Base-by-base conservation (phyloP, 1,140 invertebrate species). In the Campoletis sonorensis region DNA sequence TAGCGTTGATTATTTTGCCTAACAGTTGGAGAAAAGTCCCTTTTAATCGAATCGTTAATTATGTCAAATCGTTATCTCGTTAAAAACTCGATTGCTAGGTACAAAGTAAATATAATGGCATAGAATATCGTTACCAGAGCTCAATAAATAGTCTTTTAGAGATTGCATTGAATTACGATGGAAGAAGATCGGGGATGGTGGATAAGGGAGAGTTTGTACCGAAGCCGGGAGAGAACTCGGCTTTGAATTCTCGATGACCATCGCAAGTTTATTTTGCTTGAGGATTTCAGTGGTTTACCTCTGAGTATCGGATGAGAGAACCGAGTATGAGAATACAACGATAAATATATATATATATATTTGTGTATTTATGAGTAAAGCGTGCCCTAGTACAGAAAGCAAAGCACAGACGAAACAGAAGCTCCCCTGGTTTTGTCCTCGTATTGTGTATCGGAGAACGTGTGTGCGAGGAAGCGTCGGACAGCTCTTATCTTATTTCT, bases 401-500 rank as follows among this genome's bases (percentile, higher is more conserved):
- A 72, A 58, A 45, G 67, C 75, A 68, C 54, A n/a, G 61, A 64
- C 76, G 49, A 84, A 79, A 58, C 82, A 82, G 83, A 85, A 80
- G 81, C 83, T 40, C 18, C 16, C 21, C n/a, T 45, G 33, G 21
- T 37, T 45, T 72, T 45, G 33, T 23, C 37, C 37, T 23, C 23
- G 18, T 72, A 16, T 15, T 11, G 18, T 72, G 16, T 64, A 79
- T 33, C 30, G 68, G 49, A 58, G n/a, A 70, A 13, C n/a, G 61
- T 15, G 61, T 15, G 23, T 23, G 61, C 21, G 61, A 26, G 61
- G 61, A 64, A 26, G 23, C 61, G 45, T 71, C 71, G 84, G 83
- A 85, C 85, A 85, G 73, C 85, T 84, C 85, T 89, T 90, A 89
- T 89, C 88, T 88, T 87, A 86, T 85, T 86, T 87, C 85, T 84